Conservation (phyloP, 1,140 invertebrate genomes). For the Brachionus asplanchnoidis region DNA sequence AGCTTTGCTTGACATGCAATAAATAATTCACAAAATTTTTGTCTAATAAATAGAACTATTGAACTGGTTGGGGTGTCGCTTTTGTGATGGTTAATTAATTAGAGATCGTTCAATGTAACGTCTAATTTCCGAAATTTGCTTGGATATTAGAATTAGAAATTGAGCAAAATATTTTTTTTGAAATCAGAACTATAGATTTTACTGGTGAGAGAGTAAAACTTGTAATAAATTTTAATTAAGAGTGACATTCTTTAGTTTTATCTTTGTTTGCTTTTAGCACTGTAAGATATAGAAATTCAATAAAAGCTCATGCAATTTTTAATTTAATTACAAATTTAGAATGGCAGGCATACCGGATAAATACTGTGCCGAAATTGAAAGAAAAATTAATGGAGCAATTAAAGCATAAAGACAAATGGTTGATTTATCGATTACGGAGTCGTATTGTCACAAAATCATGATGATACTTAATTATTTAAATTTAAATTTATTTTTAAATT, state of each 20-base stretch:
- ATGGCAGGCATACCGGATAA: constrained; percentile 55
- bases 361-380: constrained; percentile 42
- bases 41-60: neutral
- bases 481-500: constrained; percentile 9
- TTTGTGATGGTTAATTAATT: neutral
- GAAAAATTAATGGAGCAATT: constrained; percentile 44
- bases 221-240: constrained; percentile 14
- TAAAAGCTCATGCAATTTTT: neutral
- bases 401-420: constrained; percentile 1
- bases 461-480: neutral
- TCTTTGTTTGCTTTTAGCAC: neutral
- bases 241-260: neutral
- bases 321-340: constrained; percentile 45
- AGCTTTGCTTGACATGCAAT: neutral
- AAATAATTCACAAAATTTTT: neutral
- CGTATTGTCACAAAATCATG: neutral
- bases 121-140: neutral
- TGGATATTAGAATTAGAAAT: neutral
- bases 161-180: neutral
- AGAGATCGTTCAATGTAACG: neutral
- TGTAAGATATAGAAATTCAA: neutral
- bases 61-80: neutral
- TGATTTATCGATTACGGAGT: neutral
- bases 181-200: neutral
- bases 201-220: neutral